These are phyloP conservation scores for Sitobion miscanthi DNA, from an alignment of 1,140 invertebrate genomes.

Conservation along the genomic window DNA sequence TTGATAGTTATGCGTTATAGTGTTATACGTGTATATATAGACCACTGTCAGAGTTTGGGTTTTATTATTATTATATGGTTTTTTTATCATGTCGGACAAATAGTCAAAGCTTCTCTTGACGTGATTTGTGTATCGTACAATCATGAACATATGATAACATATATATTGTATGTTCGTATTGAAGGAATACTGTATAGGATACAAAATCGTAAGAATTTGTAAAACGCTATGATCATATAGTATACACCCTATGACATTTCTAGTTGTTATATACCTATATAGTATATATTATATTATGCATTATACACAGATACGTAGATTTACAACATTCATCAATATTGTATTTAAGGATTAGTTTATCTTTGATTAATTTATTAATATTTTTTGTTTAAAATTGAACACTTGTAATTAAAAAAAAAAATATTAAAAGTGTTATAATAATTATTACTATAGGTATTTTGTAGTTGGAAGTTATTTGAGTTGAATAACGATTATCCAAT, in stretches of 20 bases:
- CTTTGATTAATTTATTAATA: not conserved
- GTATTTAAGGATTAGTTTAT: not conserved
- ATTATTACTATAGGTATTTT: not conserved
- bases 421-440: not conserved
- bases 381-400: not conserved
- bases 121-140: constrained; percentile 33
- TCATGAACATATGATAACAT: not conserved
- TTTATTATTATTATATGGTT: constrained; percentile 37
- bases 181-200: not conserved
- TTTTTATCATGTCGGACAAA: constrained; percentile 52
- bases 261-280: not conserved
- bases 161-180: not conserved
- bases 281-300: not conserved
- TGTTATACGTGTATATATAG: not conserved
- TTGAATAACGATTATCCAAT: not conserved
- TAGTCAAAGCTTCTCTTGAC: not conserved
- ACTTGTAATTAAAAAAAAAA: not conserved
- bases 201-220: not conserved
- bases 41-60: constrained; percentile 9
- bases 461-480: not conserved
- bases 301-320: not conserved
- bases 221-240: not conserved
- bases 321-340: not conserved
- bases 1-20: constrained; percentile 21
- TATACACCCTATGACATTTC: not conserved